Conservation (phyloP, 2,888 invertebrate species). For the Machimus atricapillus region DNA sequence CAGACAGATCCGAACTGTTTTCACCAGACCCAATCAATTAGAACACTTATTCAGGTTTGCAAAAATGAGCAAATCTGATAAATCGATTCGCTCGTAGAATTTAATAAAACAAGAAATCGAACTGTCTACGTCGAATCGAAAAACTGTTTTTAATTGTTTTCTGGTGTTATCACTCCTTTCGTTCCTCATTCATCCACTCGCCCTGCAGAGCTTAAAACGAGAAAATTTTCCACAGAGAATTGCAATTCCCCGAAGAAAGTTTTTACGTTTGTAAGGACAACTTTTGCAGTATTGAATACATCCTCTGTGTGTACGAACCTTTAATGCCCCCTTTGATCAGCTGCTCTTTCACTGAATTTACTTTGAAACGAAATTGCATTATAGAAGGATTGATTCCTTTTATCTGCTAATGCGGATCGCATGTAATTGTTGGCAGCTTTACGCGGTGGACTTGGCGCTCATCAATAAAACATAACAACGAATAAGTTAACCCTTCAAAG, state of each 20-base stretch:
- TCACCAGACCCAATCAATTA: neutral
- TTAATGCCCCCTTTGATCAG: neutral
- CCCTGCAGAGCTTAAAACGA: neutral
- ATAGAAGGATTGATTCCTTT: conserved; percentile 21
- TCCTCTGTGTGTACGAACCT: neutral
- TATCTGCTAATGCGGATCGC: neutral
- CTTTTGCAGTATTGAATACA: neutral
- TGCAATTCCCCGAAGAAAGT: neutral
- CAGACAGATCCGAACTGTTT: neutral
- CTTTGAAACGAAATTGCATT: conserved; percentile 6
- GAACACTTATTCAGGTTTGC: neutral
- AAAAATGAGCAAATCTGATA: neutral
- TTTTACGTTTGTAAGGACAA: neutral
- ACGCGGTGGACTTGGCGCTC: neutral
- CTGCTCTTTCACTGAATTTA: conserved; percentile 1
- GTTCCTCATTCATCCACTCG: neutral
- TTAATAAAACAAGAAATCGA: conserved; percentile 11
- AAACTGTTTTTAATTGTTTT: conserved; percentile 13
- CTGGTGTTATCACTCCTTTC: neutral
- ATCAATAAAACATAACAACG: neutral
- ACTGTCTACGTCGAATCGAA: neutral
- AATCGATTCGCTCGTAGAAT: neutral
- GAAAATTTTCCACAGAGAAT: neutral
- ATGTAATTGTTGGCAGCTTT: neutral
- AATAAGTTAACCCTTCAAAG: neutral